Percentiles rank a stretch among this genome's conserved stretches.
Conservation (phyloP, 2,888 invertebrate genomes). For the Seira ritae region DNA sequence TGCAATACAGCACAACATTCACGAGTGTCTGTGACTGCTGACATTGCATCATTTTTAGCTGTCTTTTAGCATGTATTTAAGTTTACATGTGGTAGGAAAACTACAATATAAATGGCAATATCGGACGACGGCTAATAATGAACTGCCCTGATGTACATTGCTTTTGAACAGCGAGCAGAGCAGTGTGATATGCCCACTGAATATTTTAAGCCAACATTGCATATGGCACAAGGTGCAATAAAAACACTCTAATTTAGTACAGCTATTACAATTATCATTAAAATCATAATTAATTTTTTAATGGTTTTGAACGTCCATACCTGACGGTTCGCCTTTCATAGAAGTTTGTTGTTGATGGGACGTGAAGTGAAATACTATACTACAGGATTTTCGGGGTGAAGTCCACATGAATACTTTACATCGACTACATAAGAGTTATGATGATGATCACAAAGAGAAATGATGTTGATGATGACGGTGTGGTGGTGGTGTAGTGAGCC, state of each 20-base stretch:
- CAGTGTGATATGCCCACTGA: too few species aligned
- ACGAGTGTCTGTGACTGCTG: too few species aligned
- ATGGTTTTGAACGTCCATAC: constrained; percentile 46
- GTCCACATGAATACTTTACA: too few species aligned
- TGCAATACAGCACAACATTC: constrained; percentile 37
- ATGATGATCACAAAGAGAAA: constrained; percentile 10
- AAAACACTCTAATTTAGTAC: constrained; percentile 48
- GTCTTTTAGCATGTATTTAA: too few species aligned
- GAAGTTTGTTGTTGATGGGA: background rate
- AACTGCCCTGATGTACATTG: background rate
- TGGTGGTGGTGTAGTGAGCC: background rate
- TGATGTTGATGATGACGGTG: background rate
- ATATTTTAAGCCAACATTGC: too few species aligned
- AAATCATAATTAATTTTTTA: constrained; percentile 63
- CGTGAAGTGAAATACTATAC: background rate
- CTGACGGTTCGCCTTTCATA: constrained; percentile 8
- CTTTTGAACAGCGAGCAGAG: too few species aligned
- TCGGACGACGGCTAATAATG: too few species aligned
- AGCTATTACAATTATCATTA: constrained; percentile 62
- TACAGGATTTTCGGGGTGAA: too few species aligned
- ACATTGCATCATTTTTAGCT: constrained; percentile 17
- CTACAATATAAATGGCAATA: too few species aligned
- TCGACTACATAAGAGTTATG: too few species aligned
- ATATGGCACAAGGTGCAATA: constrained; percentile 40
- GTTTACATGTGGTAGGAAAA: too few species aligned